Evolutionary conservation across 2,888 invertebrate species (phyloP).

Genomic region (Anthophora plumipes): DNA sequence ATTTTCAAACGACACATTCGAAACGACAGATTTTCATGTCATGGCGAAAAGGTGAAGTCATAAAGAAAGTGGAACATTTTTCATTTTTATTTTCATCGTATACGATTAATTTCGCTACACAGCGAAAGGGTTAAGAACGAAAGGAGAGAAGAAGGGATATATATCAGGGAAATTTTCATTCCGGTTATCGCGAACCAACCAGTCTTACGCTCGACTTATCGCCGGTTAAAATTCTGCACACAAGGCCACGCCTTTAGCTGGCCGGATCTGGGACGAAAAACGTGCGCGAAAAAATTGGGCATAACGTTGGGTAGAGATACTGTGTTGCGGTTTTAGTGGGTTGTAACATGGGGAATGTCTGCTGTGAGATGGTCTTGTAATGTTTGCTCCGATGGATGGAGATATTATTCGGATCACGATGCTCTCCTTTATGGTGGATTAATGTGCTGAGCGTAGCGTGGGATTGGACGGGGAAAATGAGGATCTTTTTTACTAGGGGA

Average conservation of each 20-base stretch:
- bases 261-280: constrained; percentile 25
- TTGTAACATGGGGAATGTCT: constrained; percentile 13
- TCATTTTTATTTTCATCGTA: too few relatives aligned
- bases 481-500: too few relatives aligned
- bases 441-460: too few relatives aligned
- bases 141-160: neutral
- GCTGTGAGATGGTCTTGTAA: neutral
- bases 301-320: neutral
- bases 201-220: constrained; percentile 32
- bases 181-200: constrained; percentile 32
- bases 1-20: too few relatives aligned
- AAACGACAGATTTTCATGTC: too few relatives aligned
- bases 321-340: constrained; percentile 28
- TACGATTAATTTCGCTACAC: too few relatives aligned
- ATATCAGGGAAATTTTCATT: constrained; percentile 50
- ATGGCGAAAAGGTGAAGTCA: too few relatives aligned
- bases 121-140: too few relatives aligned
- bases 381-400: neutral
- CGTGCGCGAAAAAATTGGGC: constrained; percentile 25
- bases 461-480: too few relatives aligned
- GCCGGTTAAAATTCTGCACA: constrained; percentile 51
- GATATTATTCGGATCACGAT: neutral
- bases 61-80: too few relatives aligned
- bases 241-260: constrained; percentile 47
- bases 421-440: too few relatives aligned